These are phyloP conservation scores for Oxyruncus cristatus DNA, from an alignment of 2,113 vertebrate genomes.

Conservation along the genomic window DNA sequence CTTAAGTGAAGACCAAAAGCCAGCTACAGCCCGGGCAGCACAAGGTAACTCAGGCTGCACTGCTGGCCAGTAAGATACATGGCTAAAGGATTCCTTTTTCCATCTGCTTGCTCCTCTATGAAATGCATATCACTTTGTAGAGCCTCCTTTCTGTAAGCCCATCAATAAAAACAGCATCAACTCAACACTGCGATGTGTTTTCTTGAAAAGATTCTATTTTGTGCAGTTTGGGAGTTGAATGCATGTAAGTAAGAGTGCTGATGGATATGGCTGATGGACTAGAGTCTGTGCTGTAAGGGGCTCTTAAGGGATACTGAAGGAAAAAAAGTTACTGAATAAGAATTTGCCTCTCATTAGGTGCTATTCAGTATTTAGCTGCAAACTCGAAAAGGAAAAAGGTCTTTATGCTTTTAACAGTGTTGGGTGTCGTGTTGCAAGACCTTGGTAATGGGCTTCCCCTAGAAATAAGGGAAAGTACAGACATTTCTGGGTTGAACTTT, in stretches of 20 bases:
- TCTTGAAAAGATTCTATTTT: not conserved
- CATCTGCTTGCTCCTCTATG: not conserved
- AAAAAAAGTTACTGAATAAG: not conserved
- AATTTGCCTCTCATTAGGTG: not conserved
- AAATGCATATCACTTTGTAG: not conserved
- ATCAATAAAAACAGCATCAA: constrained; percentile 66
- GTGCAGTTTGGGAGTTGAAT: not conserved
- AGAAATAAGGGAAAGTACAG: not conserved
- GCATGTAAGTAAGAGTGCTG: not conserved
- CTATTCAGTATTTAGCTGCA: not conserved
- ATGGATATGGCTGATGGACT: not conserved
- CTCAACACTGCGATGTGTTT: not conserved
- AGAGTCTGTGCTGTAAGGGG: not conserved
- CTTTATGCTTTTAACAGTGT: not conserved
- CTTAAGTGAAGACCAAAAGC: not conserved
- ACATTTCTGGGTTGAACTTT: not conserved
- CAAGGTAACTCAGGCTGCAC: not conserved
- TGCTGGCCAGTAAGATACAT: not conserved
- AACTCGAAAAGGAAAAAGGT: not conserved
- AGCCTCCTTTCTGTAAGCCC: not conserved
- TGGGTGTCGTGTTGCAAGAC: not conserved
- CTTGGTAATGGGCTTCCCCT: not conserved
- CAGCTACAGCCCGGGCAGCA: not conserved
- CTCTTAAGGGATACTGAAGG: not conserved
- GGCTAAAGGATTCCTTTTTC: not conserved